Evolutionary conservation across 2,797 vertebrate genomes (phyloP), one percentile per base, ranked within the genome.

Genomic region (Salarias fasciatus): DNA sequence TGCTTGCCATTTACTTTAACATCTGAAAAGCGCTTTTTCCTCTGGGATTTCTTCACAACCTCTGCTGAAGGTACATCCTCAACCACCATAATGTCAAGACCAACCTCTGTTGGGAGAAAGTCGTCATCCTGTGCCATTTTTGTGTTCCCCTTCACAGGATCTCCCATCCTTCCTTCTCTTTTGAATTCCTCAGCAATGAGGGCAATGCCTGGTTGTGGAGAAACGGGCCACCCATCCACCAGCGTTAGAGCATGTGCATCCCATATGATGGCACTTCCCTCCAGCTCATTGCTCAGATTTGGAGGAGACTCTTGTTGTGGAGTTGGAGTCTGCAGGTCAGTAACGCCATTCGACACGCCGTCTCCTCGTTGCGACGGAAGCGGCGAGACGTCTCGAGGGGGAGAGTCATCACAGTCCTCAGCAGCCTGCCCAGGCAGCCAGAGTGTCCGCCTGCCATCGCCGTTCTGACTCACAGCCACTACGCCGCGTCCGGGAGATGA

Each of bases 401-500:
- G 44, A 5, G 29, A 38, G 6, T 1, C 28, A 3, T 24, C 0
- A 31, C 5, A 3, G 12, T 48, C 0, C 67, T 2, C 0, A 35
- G 31, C 2, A 0, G 62, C 29, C 37, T 71, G 60, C 43, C 60
- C 85, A 66, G 85, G 82, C 8, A 87, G 30, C 86, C 79, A 87
- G 1, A 88, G 35, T 0, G 82, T 79, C 28, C 85, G 48, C 29
- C 59, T 78, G 15, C 49, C 18, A 48, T n/a, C 56, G 10, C 74
- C 77, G 18, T 74, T 69, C 56, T 72, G 77, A 0, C 62, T 86
- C 8, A 86, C 8, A 2, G 79, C 31, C 8, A 83, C 44, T 0
- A 86, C 56, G 8, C 58, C 67, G 6, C 76, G 52, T 5, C 49
- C 57, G 0, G 46, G 42, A 33, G 51, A 6, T 0, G 36, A 1